These are phyloP conservation scores for Babyrousa celebensis DNA, from an alignment of 2,797 vertebrate genomes.

Conservation along the genomic window DNA sequence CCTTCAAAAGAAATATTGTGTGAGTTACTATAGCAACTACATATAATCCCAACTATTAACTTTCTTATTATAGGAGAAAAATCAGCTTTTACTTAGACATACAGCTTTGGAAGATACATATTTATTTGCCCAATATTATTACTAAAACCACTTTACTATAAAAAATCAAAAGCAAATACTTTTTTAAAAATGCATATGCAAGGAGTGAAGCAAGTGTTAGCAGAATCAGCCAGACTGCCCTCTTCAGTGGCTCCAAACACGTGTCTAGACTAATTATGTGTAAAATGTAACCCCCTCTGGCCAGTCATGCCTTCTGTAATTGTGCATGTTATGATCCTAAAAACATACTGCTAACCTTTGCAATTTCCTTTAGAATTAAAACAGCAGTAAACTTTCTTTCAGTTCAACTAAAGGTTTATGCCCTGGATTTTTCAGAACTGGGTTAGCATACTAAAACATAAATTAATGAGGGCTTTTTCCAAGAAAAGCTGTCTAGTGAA, in stretches of 20 bases:
- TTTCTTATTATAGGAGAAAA: constrained; percentile 88
- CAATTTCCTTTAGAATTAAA: constrained; percentile 60
- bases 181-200: not conserved
- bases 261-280: constrained; percentile 77
- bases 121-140: constrained; percentile 87
- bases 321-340: constrained; percentile 74
- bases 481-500: constrained; percentile 38
- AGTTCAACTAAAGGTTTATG: constrained; percentile 49
- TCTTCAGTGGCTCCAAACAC: constrained; percentile 42
- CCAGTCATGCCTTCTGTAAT: constrained; percentile 54
- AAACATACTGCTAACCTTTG: constrained; percentile 60
- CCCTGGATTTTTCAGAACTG: constrained; percentile 32
- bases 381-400: constrained; percentile 33
- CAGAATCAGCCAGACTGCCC: constrained; percentile 50
- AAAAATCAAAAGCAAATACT: constrained; percentile 77
- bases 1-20: constrained; percentile 83
- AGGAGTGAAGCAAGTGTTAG: constrained; percentile 69
- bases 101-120: constrained; percentile 84
- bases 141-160: constrained; percentile 83
- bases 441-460: constrained; percentile 52
- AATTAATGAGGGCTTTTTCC: constrained; percentile 49
- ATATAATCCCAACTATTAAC: constrained; percentile 89
- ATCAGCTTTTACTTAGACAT: constrained; percentile 89
- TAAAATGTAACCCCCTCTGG: constrained; percentile 76
- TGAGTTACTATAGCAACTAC: constrained; percentile 90